Evolutionary conservation across 1,140 invertebrate species (phyloP), one percentile per base, ranked within the genome.

Genomic region (Diorhabda sublineata): DNA sequence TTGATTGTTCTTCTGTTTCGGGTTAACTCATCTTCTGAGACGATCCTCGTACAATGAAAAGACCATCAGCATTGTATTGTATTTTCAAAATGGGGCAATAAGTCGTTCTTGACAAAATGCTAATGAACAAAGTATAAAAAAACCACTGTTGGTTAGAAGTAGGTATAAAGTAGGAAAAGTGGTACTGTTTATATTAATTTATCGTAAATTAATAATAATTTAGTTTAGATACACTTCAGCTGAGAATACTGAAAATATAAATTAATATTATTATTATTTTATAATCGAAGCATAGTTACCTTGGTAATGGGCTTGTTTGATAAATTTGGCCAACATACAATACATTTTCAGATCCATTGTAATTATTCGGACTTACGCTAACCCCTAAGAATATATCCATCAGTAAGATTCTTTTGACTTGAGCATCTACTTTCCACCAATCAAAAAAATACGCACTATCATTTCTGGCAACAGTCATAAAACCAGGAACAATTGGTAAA

Each of bases 321-420:
- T 47, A 69, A 9, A 70, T 59, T n/a, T 85, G 83, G 59, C 89
- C 89, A 67, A 91, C 79, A 4, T 86, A 83, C 42, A 91, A 83
- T 61, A 88, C 80, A 76, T 89, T 90, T 2, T 85, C 77, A 3
- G 84, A 86, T 3, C 85, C 85, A 74, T 91, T 90, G 61, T 83
- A 85, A 0, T 88, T 87, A 83, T 91, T 88, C 0, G 86, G 83
- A 74, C 86, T 84, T n/a, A 91, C 84, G 68, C 87, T 85, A 61
- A 90, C 87, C 0, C 90, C 89, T 67, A 91, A 86, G 2, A 91
- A 84, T 1, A 90, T 76, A 71, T 91, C 90, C 81, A 87, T 85
- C 6, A 85, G 85, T 2, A 91, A 78, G 45, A 85, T 76, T 68
- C 82, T 86, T 72, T 91, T 90, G 2, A 90, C 82, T 44, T 83